Base-by-base conservation (phyloP, 2,113 vertebrate genomes). In the Sapayoa aenigma region DNA sequence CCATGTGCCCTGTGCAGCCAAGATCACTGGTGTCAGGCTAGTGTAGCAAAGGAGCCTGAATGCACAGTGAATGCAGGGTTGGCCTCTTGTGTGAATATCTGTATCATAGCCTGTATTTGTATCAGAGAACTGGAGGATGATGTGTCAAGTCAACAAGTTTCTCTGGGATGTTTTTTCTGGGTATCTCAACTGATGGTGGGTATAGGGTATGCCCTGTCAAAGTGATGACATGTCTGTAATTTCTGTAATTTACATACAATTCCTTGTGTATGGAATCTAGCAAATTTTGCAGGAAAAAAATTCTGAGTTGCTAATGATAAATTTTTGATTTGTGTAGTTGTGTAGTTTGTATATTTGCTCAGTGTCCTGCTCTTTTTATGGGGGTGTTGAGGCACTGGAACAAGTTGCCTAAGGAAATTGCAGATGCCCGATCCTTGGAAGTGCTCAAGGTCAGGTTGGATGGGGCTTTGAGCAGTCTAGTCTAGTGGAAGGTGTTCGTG, bases 1-100 rank as follows among this genome's bases (percentile, higher is more conserved):
- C 49, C 0, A 1, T 5, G 1, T 58, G 23, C 5, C 4, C 10
- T 78, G 16, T 16, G 14, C 30, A 67, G 17, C 47, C 39, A 25
- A 6, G 41, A 13, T 63, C 18, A 2, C 33, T 78, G 20, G 49
- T 44, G 18, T 28, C 16, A 21, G 42, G 16, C 25, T 52, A 2
- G 0, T 19, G 14, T 56, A 27, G 37, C 3, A 4, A 52, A 41
- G 66, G 23, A 77, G 19, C 23, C 30, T 39, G 37, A 47, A 24
- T 18, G 20, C 12, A 3, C 15, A 53, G 55, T 15, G 49, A 82
- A 42, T 24, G 21, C 8, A 12, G 27, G 17, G 42, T 27, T 63
- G 60, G 46, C 16, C 20, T 66, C 14, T 47, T 53, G 16, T 27
- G 35, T 55, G 27, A 44, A 2, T 59, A 42, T 31, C 31, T 37